These are phyloP conservation scores for Mobula hypostoma DNA, from an alignment of 2,113 vertebrate species.

Conservation along the genomic window DNA sequence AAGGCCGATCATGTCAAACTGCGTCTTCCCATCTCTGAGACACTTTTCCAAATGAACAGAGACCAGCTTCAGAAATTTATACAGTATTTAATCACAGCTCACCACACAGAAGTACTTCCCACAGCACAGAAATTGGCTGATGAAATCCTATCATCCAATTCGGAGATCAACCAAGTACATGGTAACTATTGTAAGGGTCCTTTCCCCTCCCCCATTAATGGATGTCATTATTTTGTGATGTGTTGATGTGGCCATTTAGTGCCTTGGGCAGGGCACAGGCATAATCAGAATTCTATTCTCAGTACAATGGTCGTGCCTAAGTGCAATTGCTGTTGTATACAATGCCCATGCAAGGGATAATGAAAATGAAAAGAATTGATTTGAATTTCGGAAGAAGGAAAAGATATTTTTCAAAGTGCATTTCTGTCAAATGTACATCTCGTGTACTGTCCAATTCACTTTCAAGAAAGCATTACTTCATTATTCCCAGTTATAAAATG, in stretches of 20 bases:
- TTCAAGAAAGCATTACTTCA: background rate
- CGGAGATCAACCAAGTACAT: constrained; percentile 96
- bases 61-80: constrained; percentile 99
- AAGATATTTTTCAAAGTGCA: background rate
- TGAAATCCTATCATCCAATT: constrained; percentile 98
- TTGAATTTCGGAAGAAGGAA: background rate
- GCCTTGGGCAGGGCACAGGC: background rate
- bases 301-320: background rate
- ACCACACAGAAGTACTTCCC: constrained; percentile 96
- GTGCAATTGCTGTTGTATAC: background rate
- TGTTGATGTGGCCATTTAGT: constrained; percentile 12
- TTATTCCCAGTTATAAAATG: background rate
- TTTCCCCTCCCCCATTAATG: constrained; percentile 21
- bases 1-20: constrained; percentile 96
- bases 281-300: background rate
- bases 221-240: constrained; percentile 21
- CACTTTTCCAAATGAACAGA: constrained; percentile 98
- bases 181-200: constrained; percentile 61
- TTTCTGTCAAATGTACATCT: background rate
- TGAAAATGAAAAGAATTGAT: background rate
- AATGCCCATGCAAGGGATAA: background rate
- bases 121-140: constrained; percentile 96
- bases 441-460: background rate
- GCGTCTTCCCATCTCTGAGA: constrained; percentile 96
- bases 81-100: constrained; percentile 96